Evolutionary conservation across 2,113 vertebrate genomes (phyloP), one percentile per base, ranked within the genome.

Genomic region (Chaetops frenatus): DNA sequence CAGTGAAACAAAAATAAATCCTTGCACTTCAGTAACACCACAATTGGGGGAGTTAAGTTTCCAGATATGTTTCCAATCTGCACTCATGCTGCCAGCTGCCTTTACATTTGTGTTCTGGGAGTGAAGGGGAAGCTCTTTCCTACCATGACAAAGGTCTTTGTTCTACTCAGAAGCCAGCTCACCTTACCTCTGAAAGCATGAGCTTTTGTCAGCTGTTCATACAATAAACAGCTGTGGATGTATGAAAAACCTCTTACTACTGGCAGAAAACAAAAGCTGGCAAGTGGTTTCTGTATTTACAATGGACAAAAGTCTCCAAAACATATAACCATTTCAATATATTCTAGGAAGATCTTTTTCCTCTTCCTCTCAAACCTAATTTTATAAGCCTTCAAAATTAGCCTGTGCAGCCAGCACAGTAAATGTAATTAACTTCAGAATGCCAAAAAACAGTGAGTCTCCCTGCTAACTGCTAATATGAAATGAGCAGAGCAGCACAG

Each of bases 151-250:
- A 96, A 97, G 72, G 47, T 83, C 88, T 97, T 94, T 97, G 92
- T 96, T 88, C 70, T 81, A 81, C 70, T 71, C 96, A 83, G 94
- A 96, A 48, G 96, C 91, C 97, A 98, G 96, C 95, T 97, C 97
- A 98, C 97, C 97, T 98, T 98, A 98, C 97, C 60, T 76, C 94
- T 82, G 81, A 97, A 97, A 97, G 87, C 42, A 27, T 82, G 90
- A 96, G 95, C 92, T 97, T 98, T 96, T 96, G 95, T 98, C 98
- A 98, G 98, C 98, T 98, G 98, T 97, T 98, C 95, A 71, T 92
- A 97, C 67, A 92, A 88, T 79, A 94, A 97, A 97, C 98, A 98
- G 96, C 96, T 97, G 97, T 91, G 33, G 64, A 96, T 86, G 53
- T 96, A 95, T 35, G 79, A 95, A 96, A 98, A 97, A 96, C 60